These are phyloP conservation scores for Allygus modestus DNA, from an alignment of 2,888 invertebrate species.

Conservation along the genomic window DNA sequence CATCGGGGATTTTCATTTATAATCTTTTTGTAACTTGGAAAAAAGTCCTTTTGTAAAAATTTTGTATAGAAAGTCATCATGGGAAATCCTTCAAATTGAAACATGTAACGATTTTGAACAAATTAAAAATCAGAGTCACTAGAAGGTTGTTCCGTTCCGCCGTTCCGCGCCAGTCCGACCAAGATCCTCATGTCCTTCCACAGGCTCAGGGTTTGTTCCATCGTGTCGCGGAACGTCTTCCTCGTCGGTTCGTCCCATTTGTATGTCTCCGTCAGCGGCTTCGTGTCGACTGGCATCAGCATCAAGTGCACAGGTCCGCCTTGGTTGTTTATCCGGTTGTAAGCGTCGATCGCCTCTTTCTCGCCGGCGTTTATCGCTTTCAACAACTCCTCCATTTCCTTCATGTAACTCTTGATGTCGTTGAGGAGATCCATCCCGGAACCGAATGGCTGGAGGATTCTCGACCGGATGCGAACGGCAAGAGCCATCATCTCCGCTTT, in stretches of 20 bases:
- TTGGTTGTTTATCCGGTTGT: slow-evolving; percentile 19
- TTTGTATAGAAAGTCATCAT: too few species aligned
- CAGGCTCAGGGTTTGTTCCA: slow-evolving; percentile 21
- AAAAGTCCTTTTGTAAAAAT: too few species aligned
- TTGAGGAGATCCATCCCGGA: slow-evolving; percentile 42
- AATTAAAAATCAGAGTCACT: neutral
- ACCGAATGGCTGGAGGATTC: slow-evolving; percentile 41
- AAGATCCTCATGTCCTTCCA: slow-evolving; percentile 41
- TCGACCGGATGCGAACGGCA: slow-evolving; percentile 37
- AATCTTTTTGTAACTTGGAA: too few species aligned
- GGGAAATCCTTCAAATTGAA: too few species aligned
- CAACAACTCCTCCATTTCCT: slow-evolving; percentile 1
- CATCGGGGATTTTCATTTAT: too few species aligned
- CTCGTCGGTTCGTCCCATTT: slow-evolving; percentile 35
- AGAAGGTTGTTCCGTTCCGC: neutral
- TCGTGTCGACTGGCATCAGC: slow-evolving; percentile 41
- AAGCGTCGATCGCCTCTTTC: slow-evolving; percentile 28
- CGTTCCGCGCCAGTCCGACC: neutral
- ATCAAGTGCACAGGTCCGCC: slow-evolving; percentile 36
- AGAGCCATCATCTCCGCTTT: slow-evolving; percentile 39
- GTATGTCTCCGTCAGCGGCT: slow-evolving; percentile 17
- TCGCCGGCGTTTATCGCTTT: slow-evolving; percentile 23
- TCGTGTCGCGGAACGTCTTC: slow-evolving; percentile 32
- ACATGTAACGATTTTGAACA: too few species aligned
- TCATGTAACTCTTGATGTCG: slow-evolving; percentile 33